Evolutionary conservation across 2,797 vertebrate species (phyloP).

Genomic region (Bryconaethiops microstoma): DNA sequence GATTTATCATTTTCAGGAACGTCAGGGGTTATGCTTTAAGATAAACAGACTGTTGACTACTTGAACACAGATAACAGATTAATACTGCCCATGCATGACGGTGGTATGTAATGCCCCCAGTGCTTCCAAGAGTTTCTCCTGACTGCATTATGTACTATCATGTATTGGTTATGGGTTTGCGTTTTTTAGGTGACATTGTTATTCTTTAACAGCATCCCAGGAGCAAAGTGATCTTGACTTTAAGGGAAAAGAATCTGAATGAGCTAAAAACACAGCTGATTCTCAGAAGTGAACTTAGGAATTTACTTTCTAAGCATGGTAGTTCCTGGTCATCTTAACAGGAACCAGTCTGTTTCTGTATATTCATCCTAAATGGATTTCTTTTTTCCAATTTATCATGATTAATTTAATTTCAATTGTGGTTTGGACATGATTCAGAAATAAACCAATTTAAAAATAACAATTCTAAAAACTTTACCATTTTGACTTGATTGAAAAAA

Average conservation of each 20-base stretch:
- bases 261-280: neutral
- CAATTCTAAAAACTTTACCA: neutral
- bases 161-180: conserved; percentile 13
- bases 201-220: conserved; percentile 38
- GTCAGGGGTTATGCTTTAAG: conserved; percentile 1
- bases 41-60: conserved; percentile 8
- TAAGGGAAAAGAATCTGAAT: conserved; percentile 20
- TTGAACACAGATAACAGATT: conserved; percentile 16
- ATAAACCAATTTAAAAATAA: neutral
- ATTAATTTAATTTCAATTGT: neutral
- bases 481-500: neutral
- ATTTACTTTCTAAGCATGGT: neutral
- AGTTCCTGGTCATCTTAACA: neutral
- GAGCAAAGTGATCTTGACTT: conserved; percentile 31
- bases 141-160: conserved; percentile 10
- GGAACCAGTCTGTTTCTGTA: neutral
- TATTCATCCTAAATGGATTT: neutral
- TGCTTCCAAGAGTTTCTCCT: neutral
- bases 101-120: neutral
- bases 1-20: conserved; percentile 13
- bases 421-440: neutral
- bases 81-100: neutral
- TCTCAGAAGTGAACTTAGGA: conserved; percentile 27
- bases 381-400: neutral
- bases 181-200: conserved; percentile 23